Base-by-base conservation (phyloP, 2,797 vertebrate species). In the Uromys caudimaculatus region DNA sequence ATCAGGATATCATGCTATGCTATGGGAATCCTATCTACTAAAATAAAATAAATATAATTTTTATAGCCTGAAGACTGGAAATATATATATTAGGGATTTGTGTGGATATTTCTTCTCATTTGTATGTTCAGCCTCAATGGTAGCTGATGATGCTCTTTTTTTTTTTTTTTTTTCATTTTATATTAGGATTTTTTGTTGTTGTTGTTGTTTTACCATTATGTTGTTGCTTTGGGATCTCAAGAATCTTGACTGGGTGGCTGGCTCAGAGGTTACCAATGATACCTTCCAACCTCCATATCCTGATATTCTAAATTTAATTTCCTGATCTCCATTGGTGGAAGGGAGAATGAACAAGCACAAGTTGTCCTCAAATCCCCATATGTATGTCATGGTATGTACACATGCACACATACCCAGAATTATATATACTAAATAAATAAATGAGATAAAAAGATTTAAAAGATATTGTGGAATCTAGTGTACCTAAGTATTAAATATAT, bases 201-300 rank as follows among this genome's bases (percentile, higher is more conserved):
- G 9, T 54, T 54, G 9, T 54, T 54, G 2, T 23, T 75, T 64
- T 16, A 47, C 0, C 35, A n/a, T 83, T 82, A 78, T 60, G 54
- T 86, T 85, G 19, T 77, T 67, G 13, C 4, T 91, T 90, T 89
- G 56, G 82, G 85, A 86, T 71, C 8, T 11, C 1, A 77, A 7
- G 7, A 1, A 85, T 67, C 3, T 85, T 7, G 1, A 3, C 19
- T n/a, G 14, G 0, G 1, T 64, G 1, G 23, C 12, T 56, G n/a
- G 14, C 23, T 17, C 4, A 54, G 35, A 87, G 35, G n/a, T 71
- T 71, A 21, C 69, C 19, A 38, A 21, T 69, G 35, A n/a, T 69
- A 7, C 16, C 16, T 6, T 35, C 16, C 16, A 9, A n/a, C 3
- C n/a, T 38, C 17, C 69, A 71, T 21, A 71, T 21, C 3, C 16